Evolutionary conservation across 2,888 invertebrate genomes (phyloP).

Genomic region (Limnephilus rhombicus): DNA sequence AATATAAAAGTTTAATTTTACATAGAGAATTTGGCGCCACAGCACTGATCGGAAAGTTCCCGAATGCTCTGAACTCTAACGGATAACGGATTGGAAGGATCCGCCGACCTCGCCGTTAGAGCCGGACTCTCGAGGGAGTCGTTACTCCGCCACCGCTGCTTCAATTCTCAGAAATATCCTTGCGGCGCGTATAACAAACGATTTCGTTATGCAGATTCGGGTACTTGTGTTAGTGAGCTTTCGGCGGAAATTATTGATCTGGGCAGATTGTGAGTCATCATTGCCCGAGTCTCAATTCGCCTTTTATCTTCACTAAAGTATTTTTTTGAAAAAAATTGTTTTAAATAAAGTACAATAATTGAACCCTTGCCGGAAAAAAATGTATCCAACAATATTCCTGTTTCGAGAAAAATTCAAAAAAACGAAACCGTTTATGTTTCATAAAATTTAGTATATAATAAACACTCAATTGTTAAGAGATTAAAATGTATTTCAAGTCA

Average conservation of each 20-base stretch:
- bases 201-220: conserved; percentile 26
- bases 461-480: too few species aligned
- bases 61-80: neutral
- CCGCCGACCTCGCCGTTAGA: conserved; percentile 12
- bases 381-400: too few species aligned
- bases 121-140: neutral
- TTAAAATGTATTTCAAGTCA: too few species aligned
- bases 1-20: neutral
- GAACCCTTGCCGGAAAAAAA: too few species aligned
- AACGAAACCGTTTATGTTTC: too few species aligned
- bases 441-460: too few species aligned
- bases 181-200: conserved; percentile 29
- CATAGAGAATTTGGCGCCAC: neutral
- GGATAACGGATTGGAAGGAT: conserved; percentile 30
- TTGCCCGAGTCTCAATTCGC: neutral
- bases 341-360: too few species aligned
- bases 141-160: neutral
- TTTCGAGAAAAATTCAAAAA: too few species aligned
- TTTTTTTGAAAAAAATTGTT: too few species aligned
- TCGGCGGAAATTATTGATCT: neutral
- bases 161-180: neutral
- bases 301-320: neutral
- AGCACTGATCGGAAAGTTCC: neutral
- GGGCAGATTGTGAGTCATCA: neutral
- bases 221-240: neutral